A percentile compares a stretch with the other conserved stretches of the same genome.
Conservation (phyloP, 1,140 invertebrate species). For the Drosophila sp. region DNA sequence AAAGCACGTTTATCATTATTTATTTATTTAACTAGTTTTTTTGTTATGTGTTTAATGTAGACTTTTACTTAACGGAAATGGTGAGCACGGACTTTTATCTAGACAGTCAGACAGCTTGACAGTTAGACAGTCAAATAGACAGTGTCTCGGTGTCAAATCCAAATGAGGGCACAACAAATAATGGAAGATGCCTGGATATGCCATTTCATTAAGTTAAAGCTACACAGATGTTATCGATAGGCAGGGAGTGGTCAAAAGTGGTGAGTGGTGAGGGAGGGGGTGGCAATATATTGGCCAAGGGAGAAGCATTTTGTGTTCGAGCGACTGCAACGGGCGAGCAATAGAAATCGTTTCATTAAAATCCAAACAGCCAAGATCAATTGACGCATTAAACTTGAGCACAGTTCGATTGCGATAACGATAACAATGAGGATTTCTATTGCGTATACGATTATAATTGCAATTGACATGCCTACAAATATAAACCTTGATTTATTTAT, state of each 20-base stretch:
- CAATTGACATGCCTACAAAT: not conserved
- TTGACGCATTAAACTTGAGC: conserved; percentile 71
- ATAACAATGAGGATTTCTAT: conserved; percentile 21
- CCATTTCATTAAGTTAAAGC: not conserved
- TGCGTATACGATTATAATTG: conserved; percentile 5
- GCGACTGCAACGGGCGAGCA: conserved; percentile 51
- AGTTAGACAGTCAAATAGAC: not conserved
- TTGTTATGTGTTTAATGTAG: conserved; percentile 3
- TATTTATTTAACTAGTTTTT: too few species aligned
- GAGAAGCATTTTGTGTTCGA: conserved; percentile 30
- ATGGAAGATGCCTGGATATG: conserved; percentile 15
- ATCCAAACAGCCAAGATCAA: conserved; percentile 56
- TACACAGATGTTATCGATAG: too few species aligned
- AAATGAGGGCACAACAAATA: conserved; percentile 34
- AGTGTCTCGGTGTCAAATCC: conserved; percentile 49
- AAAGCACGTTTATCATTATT: conserved; percentile 33
- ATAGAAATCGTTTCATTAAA: conserved; percentile 76
- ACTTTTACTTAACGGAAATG: conserved; percentile 73
- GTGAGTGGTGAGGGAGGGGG: not conserved
- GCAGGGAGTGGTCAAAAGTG: not conserved
- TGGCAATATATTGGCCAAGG: not conserved
- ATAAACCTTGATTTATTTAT: not conserved
- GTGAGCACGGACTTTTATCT: conserved; percentile 43
- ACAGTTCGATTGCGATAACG: conserved; percentile 32
- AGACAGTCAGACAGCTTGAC: not conserved